A percentile compares a stretch with the other conserved stretches of the same genome.
Evolutionary conservation across 2,113 vertebrate genomes (phyloP).

Genomic region (Eidolon helvum): DNA sequence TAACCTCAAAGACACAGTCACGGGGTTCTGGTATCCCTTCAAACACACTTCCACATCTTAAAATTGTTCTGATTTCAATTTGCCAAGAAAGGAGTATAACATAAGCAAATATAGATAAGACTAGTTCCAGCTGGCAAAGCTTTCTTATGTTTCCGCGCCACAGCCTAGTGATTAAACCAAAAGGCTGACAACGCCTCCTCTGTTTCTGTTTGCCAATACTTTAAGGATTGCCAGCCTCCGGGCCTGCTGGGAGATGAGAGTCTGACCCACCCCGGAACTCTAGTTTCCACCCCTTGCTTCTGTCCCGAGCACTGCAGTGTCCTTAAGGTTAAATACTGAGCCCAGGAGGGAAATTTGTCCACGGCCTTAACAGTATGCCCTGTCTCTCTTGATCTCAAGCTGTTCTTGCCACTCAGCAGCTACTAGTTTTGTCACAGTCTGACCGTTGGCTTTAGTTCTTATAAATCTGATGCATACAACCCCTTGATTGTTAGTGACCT

Average conservation of each 20-base stretch:
- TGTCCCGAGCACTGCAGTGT: not conserved
- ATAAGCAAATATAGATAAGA: not conserved
- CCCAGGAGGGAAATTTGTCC: not conserved
- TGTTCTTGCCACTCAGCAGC: not conserved
- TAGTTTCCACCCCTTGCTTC: not conserved
- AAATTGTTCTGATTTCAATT: not conserved
- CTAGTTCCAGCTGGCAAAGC: not conserved
- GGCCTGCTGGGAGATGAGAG: not conserved
- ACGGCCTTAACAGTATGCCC: not conserved
- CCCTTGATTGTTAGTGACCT: not conserved
- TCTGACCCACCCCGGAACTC: not conserved
- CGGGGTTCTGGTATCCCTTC: not conserved
- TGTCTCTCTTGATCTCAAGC: not conserved
- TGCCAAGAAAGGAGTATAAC: slow-evolving; percentile 6
- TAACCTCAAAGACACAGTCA: not conserved
- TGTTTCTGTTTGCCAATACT: not conserved
- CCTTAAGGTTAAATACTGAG: not conserved
- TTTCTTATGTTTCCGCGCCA: not conserved
- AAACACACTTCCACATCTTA: not conserved
- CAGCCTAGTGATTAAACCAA: not conserved
- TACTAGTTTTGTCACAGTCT: not conserved
- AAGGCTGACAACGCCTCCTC: not conserved
- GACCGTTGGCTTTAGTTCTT: not conserved
- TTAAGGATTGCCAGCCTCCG: not conserved
- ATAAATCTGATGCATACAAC: not conserved